Evolutionary conservation across 1,140 invertebrate species (phyloP), one percentile per base, ranked within the genome.

Genomic region (Eciton burchellii): DNA sequence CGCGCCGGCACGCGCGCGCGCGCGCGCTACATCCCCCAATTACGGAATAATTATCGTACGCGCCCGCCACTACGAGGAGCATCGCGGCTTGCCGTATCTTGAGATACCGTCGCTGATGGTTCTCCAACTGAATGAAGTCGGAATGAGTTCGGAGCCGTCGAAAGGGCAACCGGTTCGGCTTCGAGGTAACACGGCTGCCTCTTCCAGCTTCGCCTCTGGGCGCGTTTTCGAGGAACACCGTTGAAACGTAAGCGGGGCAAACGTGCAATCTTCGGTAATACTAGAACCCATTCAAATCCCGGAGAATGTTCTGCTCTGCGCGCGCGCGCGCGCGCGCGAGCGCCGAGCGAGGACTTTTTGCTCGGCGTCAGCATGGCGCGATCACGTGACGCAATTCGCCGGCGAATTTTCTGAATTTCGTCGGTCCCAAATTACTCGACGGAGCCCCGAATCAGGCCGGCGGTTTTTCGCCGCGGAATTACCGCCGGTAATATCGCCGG

Each of bases 391-490:
- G 19, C 54, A 59, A 83, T 79, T 83, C 70, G 72, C 56, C 16
- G 49, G 21, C 1, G 35, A 73, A 66, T 81, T 59, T 70, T 43
- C 43, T 52, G 68, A 14, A 71, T 45, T 29, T 73, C 45, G 59
- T 57, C 43, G 62, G 49, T 70, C 71, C 56, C 2, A 84, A 82
- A 65, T 70, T 82, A 62, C 73, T 52, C 24, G 65, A 74, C 54
- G 12, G 41, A 45, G n/a, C 35, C 35, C 35, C 43, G 83, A 88
- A 88, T 83, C 86, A 83, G 86, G 76, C 81, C 62, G 83, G 4
- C 24, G 29, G 71, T 85, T 88, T 85, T 85, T 88, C 86, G 63
- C 45, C 21, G 68, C 59, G 45, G 45, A 66, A 74, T 85, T 88
- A 88, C 62, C 83, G 79, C 74, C 70, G 74, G 6, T 35, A n/a